phyloP scores from a whole-genome alignment of 2,113 vertebrate species.

The Bos javanicus region DNA sequence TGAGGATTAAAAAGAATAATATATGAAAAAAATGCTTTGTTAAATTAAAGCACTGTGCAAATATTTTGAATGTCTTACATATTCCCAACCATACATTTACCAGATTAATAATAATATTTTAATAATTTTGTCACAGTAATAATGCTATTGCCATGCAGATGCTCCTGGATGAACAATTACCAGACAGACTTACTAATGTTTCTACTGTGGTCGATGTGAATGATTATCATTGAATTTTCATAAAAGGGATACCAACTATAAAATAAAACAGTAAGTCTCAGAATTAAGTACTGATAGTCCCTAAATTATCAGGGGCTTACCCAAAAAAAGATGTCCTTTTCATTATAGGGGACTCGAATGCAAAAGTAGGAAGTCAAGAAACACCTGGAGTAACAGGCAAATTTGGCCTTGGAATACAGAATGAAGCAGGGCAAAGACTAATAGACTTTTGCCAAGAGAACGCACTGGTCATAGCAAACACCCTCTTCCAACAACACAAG shows the following conservation, averaged over 20 bases:
- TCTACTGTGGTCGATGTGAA: neutral
- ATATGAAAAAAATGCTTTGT: neutral
- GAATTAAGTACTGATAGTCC: neutral
- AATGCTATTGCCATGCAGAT: neutral
- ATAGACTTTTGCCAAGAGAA: too few relatives aligned
- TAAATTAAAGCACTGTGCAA: slow-evolving; percentile 2
- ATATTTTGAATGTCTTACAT: neutral
- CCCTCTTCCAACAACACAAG: too few relatives aligned
- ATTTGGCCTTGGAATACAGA: too few relatives aligned
- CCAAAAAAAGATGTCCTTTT: too few relatives aligned
- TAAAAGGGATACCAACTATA: neutral
- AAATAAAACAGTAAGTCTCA: neutral
- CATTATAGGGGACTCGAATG: too few relatives aligned
- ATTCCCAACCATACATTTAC: neutral
- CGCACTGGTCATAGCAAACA: too few relatives aligned
- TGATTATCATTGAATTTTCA: neutral
- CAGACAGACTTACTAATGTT: neutral
- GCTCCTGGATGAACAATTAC: neutral
- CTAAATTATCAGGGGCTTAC: neutral
- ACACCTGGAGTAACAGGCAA: too few relatives aligned
- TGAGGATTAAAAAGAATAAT: neutral
- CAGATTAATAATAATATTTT: neutral
- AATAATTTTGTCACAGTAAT: neutral
- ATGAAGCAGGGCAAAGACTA: too few relatives aligned
- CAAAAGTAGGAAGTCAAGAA: too few relatives aligned